These are phyloP conservation scores for Hippoglossus hippoglossus DNA, from an alignment of 2,797 vertebrate species.

Conservation along the genomic window DNA sequence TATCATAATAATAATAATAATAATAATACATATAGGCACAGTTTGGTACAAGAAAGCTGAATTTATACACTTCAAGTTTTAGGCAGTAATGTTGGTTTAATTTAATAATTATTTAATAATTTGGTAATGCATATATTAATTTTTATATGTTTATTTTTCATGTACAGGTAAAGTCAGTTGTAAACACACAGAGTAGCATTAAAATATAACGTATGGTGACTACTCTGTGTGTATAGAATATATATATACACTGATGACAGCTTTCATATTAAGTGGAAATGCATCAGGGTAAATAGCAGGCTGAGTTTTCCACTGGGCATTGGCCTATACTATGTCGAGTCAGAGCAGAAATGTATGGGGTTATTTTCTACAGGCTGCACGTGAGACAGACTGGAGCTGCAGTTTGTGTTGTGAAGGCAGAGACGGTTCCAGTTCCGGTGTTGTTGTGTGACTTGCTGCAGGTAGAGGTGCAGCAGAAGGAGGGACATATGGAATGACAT, in stretches of 20 bases:
- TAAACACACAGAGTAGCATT: background rate
- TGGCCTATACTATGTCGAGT: too few relatives aligned
- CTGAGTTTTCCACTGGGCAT: too few relatives aligned
- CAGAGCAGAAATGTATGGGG: background rate
- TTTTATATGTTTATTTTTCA: background rate
- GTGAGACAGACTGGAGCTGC: background rate
- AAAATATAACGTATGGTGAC: background rate
- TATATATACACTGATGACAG: too few relatives aligned
- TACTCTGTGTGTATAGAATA: background rate
- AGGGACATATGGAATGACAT: slow-evolving; percentile 74
- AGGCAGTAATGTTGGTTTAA: too few relatives aligned
- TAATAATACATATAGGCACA: too few relatives aligned
- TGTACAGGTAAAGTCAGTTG: background rate
- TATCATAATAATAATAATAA: too few relatives aligned
- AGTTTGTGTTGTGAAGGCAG: slow-evolving; percentile 52
- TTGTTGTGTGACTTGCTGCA: background rate
- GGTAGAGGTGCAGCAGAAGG: slow-evolving; percentile 53
- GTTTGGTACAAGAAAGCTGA: too few relatives aligned
- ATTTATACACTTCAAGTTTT: too few relatives aligned
- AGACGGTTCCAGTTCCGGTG: slow-evolving; percentile 24
- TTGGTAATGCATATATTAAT: background rate
- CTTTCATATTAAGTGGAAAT: too few relatives aligned
- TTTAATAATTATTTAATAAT: too few relatives aligned
- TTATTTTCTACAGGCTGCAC: background rate
- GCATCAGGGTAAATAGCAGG: too few relatives aligned